Conservation (phyloP, 2,888 invertebrate species). For the Heliconius sara region DNA sequence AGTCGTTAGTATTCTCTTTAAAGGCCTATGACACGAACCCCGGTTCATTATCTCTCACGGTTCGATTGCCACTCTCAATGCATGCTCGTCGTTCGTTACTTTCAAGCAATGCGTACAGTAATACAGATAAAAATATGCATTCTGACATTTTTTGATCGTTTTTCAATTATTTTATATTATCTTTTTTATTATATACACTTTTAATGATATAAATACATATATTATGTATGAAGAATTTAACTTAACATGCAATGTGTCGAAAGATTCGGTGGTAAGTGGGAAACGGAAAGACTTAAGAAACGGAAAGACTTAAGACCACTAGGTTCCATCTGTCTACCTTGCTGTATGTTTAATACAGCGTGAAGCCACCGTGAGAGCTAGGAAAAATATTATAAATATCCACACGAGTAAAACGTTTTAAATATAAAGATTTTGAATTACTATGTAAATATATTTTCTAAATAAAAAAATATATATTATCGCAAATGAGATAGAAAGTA, state of each 20-base stretch:
- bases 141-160: not conserved
- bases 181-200: not conserved
- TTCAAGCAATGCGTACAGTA: slow-evolving; percentile 34
- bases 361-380: no score
- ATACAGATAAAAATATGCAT: slow-evolving; percentile 7
- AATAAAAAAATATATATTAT: not conserved
- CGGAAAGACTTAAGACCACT: no score
- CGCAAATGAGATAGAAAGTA: not conserved
- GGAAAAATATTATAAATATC: not conserved
- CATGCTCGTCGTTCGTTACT: slow-evolving; percentile 54
- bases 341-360: no score
- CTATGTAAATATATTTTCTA: not conserved
- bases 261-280: no score
- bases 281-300: no score
- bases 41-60: slow-evolving; percentile 64
- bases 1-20: slow-evolving; percentile 32
- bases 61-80: slow-evolving; percentile 55
- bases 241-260: no score
- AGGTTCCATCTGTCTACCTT: no score
- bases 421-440: not conserved
- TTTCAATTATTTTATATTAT: not conserved
- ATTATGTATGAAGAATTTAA: no score
- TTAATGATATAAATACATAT: no score
- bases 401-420: not conserved
- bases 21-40: slow-evolving; percentile 44